Base-by-base conservation (phyloP, 2,797 vertebrate genomes). In the Microchirus variegatus region DNA sequence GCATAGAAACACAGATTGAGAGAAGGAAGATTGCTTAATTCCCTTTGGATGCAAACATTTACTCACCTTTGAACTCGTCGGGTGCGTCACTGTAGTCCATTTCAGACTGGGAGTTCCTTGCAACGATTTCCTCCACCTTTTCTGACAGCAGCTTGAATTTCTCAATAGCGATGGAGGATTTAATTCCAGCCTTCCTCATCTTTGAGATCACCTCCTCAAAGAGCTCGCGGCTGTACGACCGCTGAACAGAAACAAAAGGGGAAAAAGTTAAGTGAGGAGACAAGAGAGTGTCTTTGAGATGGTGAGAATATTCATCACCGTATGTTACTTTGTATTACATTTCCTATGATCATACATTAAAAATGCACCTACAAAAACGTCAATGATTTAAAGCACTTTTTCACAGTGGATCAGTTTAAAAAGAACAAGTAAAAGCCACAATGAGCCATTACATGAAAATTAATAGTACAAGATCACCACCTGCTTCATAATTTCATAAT, bases 161-260 rank as follows among this genome's bases (percentile, higher is more conserved):
- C 83, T 99, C 98, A 79, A 99, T 98, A 35, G 97, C 97, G 50
- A 99, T 99, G 9, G 96, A 98, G 31, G 98, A 99, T 62, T 99
- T 99, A 82, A 99, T 99, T 44, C 98, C 97, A 36, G 98, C 97
- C 85, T 99, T 99, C 68, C 94, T 95, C 97, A 99, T 98, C 92
- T 99, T 99, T 4, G 95, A 98, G 84, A 99, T 99, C 0, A 99
- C 98, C 76, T 99, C 98, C 67, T 99, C 98, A 74, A 99, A 99
- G 49, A 99, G 92, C 66, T 99, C 98, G 58, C 97, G 95, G 87
- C 97, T 99, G 88, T 99, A 99, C 17, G 98, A 99, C 63, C 98
- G 93, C 98, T 99, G 76, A 12, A 78, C 46, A 31, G 59, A 5
- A 14, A 56, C 43, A 26, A 53, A 36, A 2, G 43, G 19, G 9